These are phyloP conservation scores for Clarias batrachus DNA, from an alignment of 2,113 vertebrate species.

Conservation along the genomic window DNA sequence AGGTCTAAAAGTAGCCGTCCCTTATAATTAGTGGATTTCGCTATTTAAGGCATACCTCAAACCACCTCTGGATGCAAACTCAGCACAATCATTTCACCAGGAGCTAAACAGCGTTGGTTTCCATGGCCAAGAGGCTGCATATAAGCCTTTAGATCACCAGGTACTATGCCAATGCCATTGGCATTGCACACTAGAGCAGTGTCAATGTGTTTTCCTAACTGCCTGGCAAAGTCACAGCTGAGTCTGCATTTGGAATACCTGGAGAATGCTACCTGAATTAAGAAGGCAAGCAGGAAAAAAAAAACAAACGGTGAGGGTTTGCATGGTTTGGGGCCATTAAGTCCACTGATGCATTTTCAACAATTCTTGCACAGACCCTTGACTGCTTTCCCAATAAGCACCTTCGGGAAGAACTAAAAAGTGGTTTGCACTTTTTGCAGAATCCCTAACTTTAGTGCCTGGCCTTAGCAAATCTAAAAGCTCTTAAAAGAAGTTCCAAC, in stretches of 20 bases:
- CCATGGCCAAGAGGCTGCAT: neutral
- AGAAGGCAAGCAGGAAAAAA: neutral
- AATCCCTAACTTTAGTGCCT: neutral
- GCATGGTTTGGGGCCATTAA: neutral
- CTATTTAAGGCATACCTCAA: constrained; percentile 4
- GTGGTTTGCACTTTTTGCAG: neutral
- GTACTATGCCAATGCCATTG: constrained; percentile 10
- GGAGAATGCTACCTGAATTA: neutral
- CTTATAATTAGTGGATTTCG: constrained; percentile 18
- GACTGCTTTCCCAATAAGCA: neutral
- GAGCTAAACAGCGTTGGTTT: neutral
- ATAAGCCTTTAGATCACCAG: neutral
- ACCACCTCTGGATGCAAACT: neutral
- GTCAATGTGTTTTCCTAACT: neutral
- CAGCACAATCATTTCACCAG: neutral
- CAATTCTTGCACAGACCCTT: neutral
- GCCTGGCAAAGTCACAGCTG: constrained; percentile 1
- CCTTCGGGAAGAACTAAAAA: neutral
- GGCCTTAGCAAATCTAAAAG: neutral
- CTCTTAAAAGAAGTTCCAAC: neutral
- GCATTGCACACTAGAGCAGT: neutral
- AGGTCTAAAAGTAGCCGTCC: neutral
- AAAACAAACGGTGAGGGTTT: neutral
- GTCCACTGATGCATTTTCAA: constrained; percentile 2
- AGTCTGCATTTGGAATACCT: constrained; percentile 21